Conservation (phyloP, 1,140 invertebrate species). For the Babylonia areolata region DNA sequence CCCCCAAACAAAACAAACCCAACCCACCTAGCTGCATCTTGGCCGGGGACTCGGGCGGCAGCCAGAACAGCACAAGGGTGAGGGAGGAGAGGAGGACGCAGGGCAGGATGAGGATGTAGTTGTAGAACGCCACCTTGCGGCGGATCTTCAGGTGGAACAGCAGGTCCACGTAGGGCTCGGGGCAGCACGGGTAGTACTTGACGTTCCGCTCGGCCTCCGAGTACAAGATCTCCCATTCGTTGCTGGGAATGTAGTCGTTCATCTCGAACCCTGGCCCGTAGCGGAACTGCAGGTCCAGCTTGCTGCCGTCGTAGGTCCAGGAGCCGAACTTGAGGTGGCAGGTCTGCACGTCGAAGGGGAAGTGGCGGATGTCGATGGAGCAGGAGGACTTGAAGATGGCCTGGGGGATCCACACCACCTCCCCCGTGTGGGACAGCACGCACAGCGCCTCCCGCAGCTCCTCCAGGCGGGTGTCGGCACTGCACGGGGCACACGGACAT, state of each 20-base stretch:
- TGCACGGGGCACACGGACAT: slow-evolving; percentile 43
- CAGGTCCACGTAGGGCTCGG: slow-evolving; percentile 75
- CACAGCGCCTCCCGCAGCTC: slow-evolving; percentile 74
- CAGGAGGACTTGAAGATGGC: slow-evolving; percentile 99
- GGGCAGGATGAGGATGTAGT: slow-evolving; percentile 76
- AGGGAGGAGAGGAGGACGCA: slow-evolving; percentile 75
- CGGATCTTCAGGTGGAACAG: slow-evolving; percentile 72
- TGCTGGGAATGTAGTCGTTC: slow-evolving; percentile 73
- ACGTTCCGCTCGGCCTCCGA: slow-evolving; percentile 66
- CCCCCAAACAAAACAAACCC: neutral
- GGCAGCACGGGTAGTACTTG: slow-evolving; percentile 74
- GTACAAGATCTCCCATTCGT: slow-evolving; percentile 75
- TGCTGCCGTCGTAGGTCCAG: slow-evolving; percentile 76
- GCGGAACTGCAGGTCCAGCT: slow-evolving; percentile 70
- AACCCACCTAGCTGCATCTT: slow-evolving; percentile 76
- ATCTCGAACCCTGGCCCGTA: slow-evolving; percentile 68
- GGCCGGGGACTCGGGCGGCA: slow-evolving; percentile 77
- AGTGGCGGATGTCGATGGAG: slow-evolving; percentile 79
- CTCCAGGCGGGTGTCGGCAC: slow-evolving; percentile 73
- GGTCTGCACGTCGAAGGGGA: slow-evolving; percentile 75
- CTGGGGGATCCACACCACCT: slow-evolving; percentile 97
- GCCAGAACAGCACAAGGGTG: slow-evolving; percentile 76
- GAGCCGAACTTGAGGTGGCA: slow-evolving; percentile 75
- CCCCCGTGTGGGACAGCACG: slow-evolving; percentile 86
- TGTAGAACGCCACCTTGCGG: slow-evolving; percentile 75